These are phyloP conservation scores for Vanessa cardui DNA, from an alignment of 2,888 invertebrate species.

Conservation along the genomic window DNA sequence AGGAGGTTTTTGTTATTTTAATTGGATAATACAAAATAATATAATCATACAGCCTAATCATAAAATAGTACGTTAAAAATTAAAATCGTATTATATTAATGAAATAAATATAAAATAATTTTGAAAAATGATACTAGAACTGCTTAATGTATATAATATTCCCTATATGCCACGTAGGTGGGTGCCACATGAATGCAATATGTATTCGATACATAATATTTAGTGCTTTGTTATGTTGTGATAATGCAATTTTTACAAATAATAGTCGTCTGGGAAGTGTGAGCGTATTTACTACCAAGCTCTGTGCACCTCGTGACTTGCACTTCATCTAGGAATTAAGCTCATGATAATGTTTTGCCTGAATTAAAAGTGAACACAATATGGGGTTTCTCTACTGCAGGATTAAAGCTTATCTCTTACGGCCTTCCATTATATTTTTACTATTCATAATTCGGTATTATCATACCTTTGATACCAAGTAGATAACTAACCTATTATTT, in stretches of 20 bases:
- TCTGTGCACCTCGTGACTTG: constrained; percentile 75
- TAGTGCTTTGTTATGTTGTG: constrained; percentile 74
- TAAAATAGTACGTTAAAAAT: constrained; percentile 9
- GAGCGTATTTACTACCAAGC: constrained; percentile 80
- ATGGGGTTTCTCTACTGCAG: constrained; percentile 30
- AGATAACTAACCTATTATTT: neutral
- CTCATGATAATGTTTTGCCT: constrained; percentile 62
- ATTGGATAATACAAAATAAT: constrained; percentile 17
- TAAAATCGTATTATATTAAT: constrained; percentile 7
- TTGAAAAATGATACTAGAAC: neutral
- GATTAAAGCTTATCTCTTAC: constrained; percentile 28
- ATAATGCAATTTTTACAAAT: constrained; percentile 68
- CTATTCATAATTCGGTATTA: neutral
- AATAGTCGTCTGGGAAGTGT: constrained; percentile 77
- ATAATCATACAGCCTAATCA: constrained; percentile 15
- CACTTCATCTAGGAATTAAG: constrained; percentile 70
- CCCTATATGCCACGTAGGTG: constrained; percentile 62
- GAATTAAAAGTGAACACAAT: constrained; percentile 34
- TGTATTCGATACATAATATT: constrained; percentile 60
- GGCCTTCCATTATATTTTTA: constrained; percentile 19
- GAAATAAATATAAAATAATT: constrained; percentile 9
- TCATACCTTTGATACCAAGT: neutral
- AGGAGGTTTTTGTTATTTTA: constrained; percentile 17
- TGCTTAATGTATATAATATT: constrained; percentile 20
- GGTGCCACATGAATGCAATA: constrained; percentile 66